Evolutionary conservation across 2,888 invertebrate species (phyloP), one percentile per base, ranked within the genome.

Genomic region (Pollenia griseotomentosa): DNA sequence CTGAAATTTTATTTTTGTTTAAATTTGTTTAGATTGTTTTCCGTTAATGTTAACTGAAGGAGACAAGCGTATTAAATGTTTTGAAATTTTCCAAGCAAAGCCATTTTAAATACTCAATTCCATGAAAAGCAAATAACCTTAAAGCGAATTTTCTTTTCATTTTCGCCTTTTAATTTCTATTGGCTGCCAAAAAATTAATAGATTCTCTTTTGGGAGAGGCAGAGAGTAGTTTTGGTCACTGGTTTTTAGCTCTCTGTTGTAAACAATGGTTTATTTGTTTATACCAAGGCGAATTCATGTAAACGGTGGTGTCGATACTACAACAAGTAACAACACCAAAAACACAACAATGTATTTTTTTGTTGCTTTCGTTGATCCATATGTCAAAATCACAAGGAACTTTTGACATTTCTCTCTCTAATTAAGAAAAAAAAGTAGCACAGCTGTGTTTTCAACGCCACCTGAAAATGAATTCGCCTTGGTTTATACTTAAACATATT

Each of bases 81-180:
- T 84, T 74, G 23, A 77, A 77, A 78, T 84, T 81, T 71, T 73
- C 75, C 66, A 65, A 81, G 79, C 83, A 11, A 83, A 83, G 23
- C 71, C 42, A 75, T 80, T 83, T 83, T 86, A 86, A 80, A 86
- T 68, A 81, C 71, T 74, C 61, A 73, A 68, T 74, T 77, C 86
- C 79, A 83, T 71, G 61, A 83, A 71, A 87, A 73, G 6, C 53
- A 71, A 75, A 75, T 74, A 83, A 57, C 63, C 83, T 71, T 73
- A 46, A 61, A 33, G 83, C 79, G 83, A 83, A 86, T 75, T 75
- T 44, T 33, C n/a, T 10, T n/a, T 55, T 33, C 2, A 16, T 57
- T 66, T 81, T 86, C 83, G 86, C 83, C 68, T 71, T 61, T 40
- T n/a, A 63, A 61, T 46, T 33, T 48, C 33, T 57, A 40, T 59